Evolutionary conservation across 2,797 vertebrate genomes (phyloP), one percentile per base, ranked within the genome.

Genomic region (Podarcis siculus): DNA sequence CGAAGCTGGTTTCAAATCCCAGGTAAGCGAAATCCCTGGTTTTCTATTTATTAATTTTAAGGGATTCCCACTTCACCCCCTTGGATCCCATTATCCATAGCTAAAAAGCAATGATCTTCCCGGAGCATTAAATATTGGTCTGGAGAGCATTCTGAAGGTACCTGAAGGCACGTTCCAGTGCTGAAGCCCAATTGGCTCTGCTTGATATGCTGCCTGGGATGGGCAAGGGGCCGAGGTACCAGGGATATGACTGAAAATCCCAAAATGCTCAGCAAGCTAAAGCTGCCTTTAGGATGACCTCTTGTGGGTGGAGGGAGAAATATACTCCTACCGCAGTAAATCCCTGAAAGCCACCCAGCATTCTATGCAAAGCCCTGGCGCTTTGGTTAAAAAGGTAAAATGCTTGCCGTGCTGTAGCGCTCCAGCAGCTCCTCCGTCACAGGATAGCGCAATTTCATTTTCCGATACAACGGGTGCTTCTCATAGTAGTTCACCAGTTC

Each of bases 361-460:
- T 85, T 45, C 37, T 32, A 49, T n/a, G 32, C 27, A 21, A 25
- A 69, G 8, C 35, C 61, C 72, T 37, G 64, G 42, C 4, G 10
- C 17, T n/a, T 6, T 25, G 0, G 0, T 42, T 39, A 23, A 30
- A 8, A 3, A 58, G 79, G 13, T 12, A 5, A 82, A 8, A 19
- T n/a, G 12, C 98, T 96, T 94, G 98, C 98, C 73, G 84, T 94
- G 89, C 96, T 98, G 95, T 99, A 99, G 91, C 97, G 98, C 4
- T 97, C 96, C 91, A 99, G 97, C 85, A 99, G 97, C 92, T 99
- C 97, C 0, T 98, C 98, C 0, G 98, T 99, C 91, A 99, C 98
- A 0, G 99, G 98, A 94, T 99, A 99, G 27, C 98, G 98, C 35
- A 99, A 96, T 55, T 98, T 98, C 97, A 98, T 98, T 94, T 99